A percentile compares a stretch with the other conserved stretches of the same genome.
phyloP scores from a whole-genome alignment of 2,888 invertebrate species.

The Phytoseiulus persimilis region DNA sequence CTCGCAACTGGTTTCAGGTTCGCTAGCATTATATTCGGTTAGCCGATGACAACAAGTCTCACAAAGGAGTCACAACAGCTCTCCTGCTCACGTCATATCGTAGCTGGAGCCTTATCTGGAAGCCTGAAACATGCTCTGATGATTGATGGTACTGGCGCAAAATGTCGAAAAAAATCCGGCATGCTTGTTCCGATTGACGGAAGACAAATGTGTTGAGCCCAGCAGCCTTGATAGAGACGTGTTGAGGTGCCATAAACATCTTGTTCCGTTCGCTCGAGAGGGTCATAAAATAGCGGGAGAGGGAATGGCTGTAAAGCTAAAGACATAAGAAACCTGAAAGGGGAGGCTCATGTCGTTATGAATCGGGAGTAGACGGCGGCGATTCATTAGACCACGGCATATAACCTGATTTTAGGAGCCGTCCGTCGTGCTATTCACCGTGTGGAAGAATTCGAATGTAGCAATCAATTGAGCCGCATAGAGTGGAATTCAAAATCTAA shows the following conservation, averaged over 20 bases:
- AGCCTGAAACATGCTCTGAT: too few relatives aligned
- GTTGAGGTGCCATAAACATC: neutral
- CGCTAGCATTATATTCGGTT: too few relatives aligned
- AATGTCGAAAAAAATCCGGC: too few relatives aligned
- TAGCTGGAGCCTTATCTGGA: too few relatives aligned
- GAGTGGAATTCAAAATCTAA: too few relatives aligned
- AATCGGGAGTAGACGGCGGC: neutral
- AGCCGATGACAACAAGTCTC: too few relatives aligned
- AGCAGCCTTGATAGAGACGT: neutral
- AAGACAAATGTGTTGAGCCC: neutral
- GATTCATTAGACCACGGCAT: neutral
- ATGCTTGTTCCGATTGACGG: too few relatives aligned
- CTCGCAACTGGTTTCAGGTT: too few relatives aligned
- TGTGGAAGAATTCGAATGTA: neutral
- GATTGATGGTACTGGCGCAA: too few relatives aligned
- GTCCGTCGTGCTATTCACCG: neutral
- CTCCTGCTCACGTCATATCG: too few relatives aligned
- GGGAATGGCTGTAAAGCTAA: neutral
- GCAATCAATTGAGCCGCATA: neutral
- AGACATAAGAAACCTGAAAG: neutral
- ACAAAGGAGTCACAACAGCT: too few relatives aligned
- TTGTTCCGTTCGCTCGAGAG: neutral
- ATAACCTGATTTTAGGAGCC: neutral
- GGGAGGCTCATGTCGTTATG: neutral
- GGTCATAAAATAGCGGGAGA: neutral